These are phyloP conservation scores for Apostichopus californicus DNA, from an alignment of 35 echinoderm and acorn worm genomes.

Conservation along the genomic window DNA sequence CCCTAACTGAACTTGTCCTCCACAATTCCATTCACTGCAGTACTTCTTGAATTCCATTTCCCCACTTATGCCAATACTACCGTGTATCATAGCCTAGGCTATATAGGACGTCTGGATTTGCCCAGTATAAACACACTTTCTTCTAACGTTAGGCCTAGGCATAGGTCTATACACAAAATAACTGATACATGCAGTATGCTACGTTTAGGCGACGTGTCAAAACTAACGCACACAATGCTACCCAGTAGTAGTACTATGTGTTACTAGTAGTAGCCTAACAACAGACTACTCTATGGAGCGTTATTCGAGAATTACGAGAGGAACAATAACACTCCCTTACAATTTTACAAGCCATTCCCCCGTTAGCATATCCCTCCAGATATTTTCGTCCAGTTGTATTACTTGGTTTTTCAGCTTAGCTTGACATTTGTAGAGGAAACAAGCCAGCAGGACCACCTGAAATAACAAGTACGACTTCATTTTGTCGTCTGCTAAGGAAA, in stretches of 20 bases:
- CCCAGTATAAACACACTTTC: too few relatives aligned
- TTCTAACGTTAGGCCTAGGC: background rate
- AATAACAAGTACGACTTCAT: background rate
- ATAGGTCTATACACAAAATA: background rate
- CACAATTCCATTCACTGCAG: too few relatives aligned
- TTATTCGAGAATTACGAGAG: background rate
- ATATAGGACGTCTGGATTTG: too few relatives aligned
- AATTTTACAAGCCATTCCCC: constrained; percentile 43
- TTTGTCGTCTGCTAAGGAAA: constrained; percentile 44
- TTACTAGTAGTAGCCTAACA: too few relatives aligned
- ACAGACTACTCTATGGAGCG: too few relatives aligned
- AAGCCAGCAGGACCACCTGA: background rate
- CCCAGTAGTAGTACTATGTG: too few relatives aligned
- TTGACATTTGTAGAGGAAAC: constrained; percentile 3
- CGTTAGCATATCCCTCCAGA: constrained; percentile 16
- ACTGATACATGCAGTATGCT: background rate
- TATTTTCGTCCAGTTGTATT: background rate
- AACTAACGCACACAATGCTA: background rate
- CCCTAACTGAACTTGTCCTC: too few relatives aligned
- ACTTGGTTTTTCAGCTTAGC: constrained; percentile 33
- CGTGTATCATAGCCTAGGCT: too few relatives aligned
- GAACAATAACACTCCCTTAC: background rate
- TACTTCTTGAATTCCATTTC: too few relatives aligned
- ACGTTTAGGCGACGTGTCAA: background rate
- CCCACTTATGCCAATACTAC: too few relatives aligned